Evolutionary conservation across 2,888 invertebrate species (phyloP).

Genomic region (Notocelia uddmanniana): DNA sequence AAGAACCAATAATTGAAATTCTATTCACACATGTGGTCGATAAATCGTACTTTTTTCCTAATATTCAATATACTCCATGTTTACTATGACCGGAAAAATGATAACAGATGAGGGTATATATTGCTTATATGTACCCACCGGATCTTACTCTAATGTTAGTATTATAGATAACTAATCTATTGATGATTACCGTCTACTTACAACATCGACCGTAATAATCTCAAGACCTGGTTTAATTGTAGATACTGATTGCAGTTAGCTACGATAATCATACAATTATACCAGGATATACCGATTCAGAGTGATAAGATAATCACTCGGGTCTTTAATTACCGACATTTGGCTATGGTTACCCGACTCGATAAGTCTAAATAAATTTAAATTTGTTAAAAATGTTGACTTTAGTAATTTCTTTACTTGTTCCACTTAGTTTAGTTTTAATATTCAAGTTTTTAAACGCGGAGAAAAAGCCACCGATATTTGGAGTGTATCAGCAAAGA

Average conservation of each 20-base stretch:
- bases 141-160: too few species aligned
- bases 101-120: too few species aligned
- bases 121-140: too few species aligned
- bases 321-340: conserved; percentile 32
- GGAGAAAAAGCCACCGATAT: conserved; percentile 68
- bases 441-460: conserved; percentile 69
- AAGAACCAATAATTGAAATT: too few species aligned
- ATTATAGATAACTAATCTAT: neutral
- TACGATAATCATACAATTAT: conserved; percentile 3
- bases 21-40: too few species aligned
- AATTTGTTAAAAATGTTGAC: conserved; percentile 61
- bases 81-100: too few species aligned
- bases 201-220: neutral
- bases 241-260: conserved; percentile 20
- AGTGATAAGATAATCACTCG: conserved; percentile 34
- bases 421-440: conserved; percentile 60
- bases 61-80: too few species aligned
- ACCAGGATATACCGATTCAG: conserved; percentile 17
- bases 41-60: too few species aligned
- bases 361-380: neutral
- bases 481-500: conserved; percentile 82
- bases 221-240: neutral
- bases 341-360: neutral
- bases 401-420: conserved; percentile 58
- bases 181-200: neutral